phyloP scores from a whole-genome alignment of 2,113 vertebrate genomes.

The Ailurus styani region DNA sequence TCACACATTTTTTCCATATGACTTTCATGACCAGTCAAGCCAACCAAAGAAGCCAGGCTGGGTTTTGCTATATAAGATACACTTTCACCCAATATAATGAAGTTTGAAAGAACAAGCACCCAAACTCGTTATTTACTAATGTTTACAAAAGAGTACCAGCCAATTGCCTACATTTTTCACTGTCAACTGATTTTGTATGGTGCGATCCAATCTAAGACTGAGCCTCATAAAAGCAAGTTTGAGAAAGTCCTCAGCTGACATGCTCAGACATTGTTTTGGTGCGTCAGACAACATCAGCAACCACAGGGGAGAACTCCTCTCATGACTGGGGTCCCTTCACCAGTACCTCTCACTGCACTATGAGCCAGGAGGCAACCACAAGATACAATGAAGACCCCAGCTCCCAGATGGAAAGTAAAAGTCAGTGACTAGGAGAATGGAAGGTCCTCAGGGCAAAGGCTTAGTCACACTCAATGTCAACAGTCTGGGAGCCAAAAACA shows the following conservation, averaged over 20 bases:
- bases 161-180: neutral
- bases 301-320: neutral
- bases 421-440: neutral
- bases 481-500: slow-evolving; percentile 18
- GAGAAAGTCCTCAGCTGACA: neutral
- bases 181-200: neutral
- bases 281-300: neutral
- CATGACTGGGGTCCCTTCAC: neutral
- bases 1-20: neutral
- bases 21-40: neutral
- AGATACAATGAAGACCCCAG: neutral
- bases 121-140: neutral
- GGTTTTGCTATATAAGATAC: neutral
- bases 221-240: neutral
- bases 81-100: neutral
- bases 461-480: slow-evolving; percentile 33
- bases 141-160: neutral
- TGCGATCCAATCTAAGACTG: neutral
- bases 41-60: neutral
- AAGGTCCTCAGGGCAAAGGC: neutral
- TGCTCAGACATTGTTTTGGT: neutral
- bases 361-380: neutral
- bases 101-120: neutral
- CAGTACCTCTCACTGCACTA: neutral
- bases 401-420: slow-evolving; percentile 4